These are phyloP conservation scores for Rhagonycha lutea DNA, from an alignment of 2,888 invertebrate genomes.

Conservation along the genomic window DNA sequence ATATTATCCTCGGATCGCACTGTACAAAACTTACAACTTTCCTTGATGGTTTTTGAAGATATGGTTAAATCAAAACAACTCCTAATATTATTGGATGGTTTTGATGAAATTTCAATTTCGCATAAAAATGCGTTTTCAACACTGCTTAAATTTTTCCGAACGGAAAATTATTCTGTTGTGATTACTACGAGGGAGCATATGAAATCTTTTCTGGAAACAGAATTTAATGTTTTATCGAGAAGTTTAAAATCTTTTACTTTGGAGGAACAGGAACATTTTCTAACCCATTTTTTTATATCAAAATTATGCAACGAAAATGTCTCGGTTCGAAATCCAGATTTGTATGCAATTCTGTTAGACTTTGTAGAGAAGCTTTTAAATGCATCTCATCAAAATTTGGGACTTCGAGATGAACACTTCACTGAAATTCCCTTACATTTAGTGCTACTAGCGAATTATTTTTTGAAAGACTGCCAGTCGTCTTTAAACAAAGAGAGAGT, in stretches of 20 bases:
- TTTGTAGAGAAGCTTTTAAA: neutral
- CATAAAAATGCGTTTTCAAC: neutral
- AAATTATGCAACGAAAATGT: neutral
- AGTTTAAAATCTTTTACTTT: neutral
- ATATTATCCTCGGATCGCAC: neutral
- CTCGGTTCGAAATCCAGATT: neutral
- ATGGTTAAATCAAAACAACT: neutral
- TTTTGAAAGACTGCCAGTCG: neutral
- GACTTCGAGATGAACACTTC: neutral
- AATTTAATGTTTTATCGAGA: neutral
- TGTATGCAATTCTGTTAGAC: neutral
- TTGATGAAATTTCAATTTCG: conserved; percentile 5
- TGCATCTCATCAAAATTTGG: neutral
- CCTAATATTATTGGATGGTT: conserved; percentile 7
- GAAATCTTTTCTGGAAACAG: neutral
- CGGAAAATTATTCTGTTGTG: neutral
- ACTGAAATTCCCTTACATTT: neutral
- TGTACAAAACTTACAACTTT: neutral
- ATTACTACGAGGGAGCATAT: conserved; percentile 2
- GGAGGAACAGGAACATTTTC: neutral
- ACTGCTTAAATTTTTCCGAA: neutral
- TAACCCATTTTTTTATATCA: neutral
- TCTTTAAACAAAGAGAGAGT: neutral
- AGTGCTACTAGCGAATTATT: neutral
- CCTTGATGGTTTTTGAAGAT: neutral